These are phyloP conservation scores for Acropora tenuis DNA, from an alignment of 64 coral and sea anemone genomes.

Conservation along the genomic window DNA sequence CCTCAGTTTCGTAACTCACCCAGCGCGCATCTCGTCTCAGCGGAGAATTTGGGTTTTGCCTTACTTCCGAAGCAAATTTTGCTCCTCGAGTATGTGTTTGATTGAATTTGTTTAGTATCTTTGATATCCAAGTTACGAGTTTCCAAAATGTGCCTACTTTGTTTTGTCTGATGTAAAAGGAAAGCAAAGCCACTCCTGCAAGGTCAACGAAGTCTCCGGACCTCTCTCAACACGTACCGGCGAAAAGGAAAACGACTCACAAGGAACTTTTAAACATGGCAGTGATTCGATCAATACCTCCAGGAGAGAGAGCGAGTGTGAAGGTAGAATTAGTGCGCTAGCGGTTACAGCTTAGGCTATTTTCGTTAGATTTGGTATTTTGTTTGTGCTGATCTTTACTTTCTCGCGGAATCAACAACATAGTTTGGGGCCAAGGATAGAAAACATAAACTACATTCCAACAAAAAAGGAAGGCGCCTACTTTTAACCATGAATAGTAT, in stretches of 20 bases:
- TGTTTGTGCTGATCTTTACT: constrained; percentile 8
- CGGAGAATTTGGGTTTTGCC: background rate
- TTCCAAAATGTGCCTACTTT: constrained; percentile 30
- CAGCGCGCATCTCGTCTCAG: background rate
- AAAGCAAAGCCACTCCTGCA: constrained; percentile 12
- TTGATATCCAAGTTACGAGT: background rate
- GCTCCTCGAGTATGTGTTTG: constrained; percentile 18
- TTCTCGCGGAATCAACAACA: background rate
- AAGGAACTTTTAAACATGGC: constrained; percentile 23
- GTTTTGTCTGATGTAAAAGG: constrained; percentile 41
- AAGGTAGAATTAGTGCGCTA: background rate
- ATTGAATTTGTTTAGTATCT: constrained; percentile 11
- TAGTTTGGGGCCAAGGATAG: background rate
- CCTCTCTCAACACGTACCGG: background rate
- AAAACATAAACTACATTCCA: background rate
- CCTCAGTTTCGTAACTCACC: background rate
- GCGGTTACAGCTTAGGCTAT: background rate
- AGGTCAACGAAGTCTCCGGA: background rate
- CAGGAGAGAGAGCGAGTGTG: background rate
- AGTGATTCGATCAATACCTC: background rate
- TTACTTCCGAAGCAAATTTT: background rate
- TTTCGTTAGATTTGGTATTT: background rate
- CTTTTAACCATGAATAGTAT: background rate
- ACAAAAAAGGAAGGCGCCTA: background rate
- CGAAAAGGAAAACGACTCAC: background rate